Conservation (phyloP, 2,113 vertebrate genomes). For the Actenoides hombroni region DNA sequence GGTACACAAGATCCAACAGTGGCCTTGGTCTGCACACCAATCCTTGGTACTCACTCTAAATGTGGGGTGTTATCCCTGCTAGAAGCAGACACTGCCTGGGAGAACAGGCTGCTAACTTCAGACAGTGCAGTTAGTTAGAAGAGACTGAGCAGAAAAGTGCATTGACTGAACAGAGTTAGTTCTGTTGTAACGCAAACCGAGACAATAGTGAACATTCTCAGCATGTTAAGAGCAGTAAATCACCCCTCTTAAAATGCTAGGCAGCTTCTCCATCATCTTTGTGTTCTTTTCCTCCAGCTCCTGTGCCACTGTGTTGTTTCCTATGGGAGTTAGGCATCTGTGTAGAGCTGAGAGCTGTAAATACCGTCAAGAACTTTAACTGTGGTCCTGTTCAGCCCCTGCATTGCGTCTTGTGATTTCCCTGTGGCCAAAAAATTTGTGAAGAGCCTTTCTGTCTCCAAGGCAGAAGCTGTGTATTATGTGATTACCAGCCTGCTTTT, state of each 20-base stretch:
- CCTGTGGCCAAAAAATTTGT: background rate
- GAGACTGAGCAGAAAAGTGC: no score
- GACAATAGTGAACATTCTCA: background rate
- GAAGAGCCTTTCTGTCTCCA: background rate
- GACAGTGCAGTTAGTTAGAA: no score
- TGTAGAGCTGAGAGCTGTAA: background rate
- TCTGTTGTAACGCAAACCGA: no score
- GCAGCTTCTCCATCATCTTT: background rate
- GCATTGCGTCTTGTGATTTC: background rate
- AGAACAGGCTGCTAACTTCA: no score
- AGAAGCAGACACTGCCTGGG: no score
- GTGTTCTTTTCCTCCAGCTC: background rate
- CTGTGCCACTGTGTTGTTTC: background rate
- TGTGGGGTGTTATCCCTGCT: no score
- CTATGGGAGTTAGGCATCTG: background rate
- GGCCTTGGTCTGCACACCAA: no score
- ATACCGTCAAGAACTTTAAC: background rate
- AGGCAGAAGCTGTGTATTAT: background rate
- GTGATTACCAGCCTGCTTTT: background rate
- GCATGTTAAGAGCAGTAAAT: background rate
- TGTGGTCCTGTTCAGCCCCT: background rate
- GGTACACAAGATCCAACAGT: no score
- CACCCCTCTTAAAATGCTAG: background rate
- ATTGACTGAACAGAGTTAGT: no score
- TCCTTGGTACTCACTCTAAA: no score